A percentile compares a stretch with the other conserved stretches of the same genome.
These are phyloP conservation scores for Picus viridis DNA, from an alignment of 2,797 vertebrate genomes.

Conservation along the genomic window DNA sequence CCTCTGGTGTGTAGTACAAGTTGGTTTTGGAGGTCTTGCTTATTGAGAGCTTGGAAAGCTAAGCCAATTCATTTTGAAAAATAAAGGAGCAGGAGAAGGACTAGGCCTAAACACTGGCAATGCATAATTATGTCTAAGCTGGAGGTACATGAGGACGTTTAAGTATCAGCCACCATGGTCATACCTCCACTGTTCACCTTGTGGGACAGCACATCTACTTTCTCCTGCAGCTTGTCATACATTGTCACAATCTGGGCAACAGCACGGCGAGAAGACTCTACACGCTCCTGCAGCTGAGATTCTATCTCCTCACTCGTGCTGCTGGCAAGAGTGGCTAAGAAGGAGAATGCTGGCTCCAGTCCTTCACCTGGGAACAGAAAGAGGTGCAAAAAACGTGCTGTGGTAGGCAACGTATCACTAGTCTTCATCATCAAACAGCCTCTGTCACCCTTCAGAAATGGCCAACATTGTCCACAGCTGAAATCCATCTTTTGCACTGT, in stretches of 20 bases:
- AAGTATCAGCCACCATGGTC: background rate
- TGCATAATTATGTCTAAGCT: background rate
- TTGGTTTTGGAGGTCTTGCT: background rate
- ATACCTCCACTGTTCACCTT: constrained; percentile 82
- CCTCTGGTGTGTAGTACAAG: background rate
- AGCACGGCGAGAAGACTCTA: constrained; percentile 91
- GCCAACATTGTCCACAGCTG: background rate
- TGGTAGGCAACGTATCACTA: background rate
- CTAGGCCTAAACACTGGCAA: background rate
- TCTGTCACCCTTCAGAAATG: background rate
- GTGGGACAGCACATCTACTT: constrained; percentile 77
- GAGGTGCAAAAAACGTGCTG: background rate
- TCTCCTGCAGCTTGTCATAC: constrained; percentile 87
- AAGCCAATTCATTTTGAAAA: background rate
- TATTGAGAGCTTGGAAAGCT: background rate
- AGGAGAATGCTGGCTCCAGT: constrained; percentile 86
- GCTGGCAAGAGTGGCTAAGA: constrained; percentile 93
- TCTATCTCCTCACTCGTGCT: constrained; percentile 98
- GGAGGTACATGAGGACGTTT: background rate
- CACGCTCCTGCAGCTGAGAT: constrained; percentile 92
- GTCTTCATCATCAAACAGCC: background rate
- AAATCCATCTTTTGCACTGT: background rate
- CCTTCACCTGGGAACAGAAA: constrained; percentile 73
- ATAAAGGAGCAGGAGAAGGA: background rate
- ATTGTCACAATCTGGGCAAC: constrained; percentile 88